phyloP scores from a whole-genome alignment of 1,140 invertebrate genomes.

The Drosophila busckii region DNA sequence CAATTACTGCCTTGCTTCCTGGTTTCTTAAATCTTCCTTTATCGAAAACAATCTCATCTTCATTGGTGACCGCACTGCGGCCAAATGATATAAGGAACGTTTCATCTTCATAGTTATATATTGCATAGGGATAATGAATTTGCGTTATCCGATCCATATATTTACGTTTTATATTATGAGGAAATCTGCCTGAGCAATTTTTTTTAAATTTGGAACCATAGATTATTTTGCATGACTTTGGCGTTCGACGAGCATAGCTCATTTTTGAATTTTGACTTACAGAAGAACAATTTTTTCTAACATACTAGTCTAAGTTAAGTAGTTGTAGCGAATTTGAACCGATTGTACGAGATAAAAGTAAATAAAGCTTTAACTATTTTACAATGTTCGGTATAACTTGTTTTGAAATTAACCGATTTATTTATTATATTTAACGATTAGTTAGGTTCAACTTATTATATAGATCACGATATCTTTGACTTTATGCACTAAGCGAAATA shows the following conservation, averaged over 20 bases:
- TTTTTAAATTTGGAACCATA: no score
- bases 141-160: no score
- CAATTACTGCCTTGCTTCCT: not conserved
- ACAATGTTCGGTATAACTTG: not conserved
- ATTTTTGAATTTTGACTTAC: no score
- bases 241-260: no score
- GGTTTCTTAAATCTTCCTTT: not conserved
- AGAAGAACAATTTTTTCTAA: no score
- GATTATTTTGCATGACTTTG: no score
- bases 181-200: no score
- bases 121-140: not conserved
- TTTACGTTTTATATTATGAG: no score
- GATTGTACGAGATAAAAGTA: no score
- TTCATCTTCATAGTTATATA: not conserved
- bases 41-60: not conserved
- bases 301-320: no score
- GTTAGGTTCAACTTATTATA: slow-evolving; percentile 57
- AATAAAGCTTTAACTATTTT: no score
- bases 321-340: no score
- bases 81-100: slow-evolving; percentile 8
- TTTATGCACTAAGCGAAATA: slow-evolving; percentile 67
- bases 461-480: slow-evolving; percentile 74
- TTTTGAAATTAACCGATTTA: not conserved
- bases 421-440: slow-evolving; percentile 21
- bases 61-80: not conserved